Evolutionary conservation across 2,113 vertebrate genomes (phyloP).

Genomic region (Crotalus horridus): DNA sequence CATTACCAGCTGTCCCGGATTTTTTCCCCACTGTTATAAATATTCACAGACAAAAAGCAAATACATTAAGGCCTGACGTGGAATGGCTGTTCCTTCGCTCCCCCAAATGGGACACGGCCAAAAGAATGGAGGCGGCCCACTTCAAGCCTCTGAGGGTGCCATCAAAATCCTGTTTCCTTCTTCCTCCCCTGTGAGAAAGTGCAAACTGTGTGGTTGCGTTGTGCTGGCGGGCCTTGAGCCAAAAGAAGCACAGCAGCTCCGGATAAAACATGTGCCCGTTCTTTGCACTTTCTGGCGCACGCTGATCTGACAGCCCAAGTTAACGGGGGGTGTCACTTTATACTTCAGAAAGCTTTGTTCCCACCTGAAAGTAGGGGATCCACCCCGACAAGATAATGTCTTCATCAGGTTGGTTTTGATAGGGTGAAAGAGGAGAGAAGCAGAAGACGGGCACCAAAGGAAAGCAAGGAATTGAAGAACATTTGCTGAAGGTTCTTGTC

Average conservation of each 20-base stretch:
- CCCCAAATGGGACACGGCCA: constrained; percentile 35
- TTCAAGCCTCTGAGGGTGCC: background rate
- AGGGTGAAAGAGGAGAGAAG: constrained; percentile 32
- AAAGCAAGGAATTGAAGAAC: constrained; percentile 1
- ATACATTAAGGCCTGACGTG: constrained; percentile 66
- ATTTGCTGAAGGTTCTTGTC: background rate
- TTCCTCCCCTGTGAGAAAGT: background rate
- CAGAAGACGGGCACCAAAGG: constrained; percentile 7
- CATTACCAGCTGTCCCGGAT: constrained; percentile 77
- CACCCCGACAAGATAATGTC: constrained; percentile 19
- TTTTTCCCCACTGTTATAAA: constrained; percentile 76
- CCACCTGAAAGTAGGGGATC: background rate
- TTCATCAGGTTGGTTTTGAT: constrained; percentile 33
- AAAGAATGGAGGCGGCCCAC: background rate
- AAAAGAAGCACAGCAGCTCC: background rate
- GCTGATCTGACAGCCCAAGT: background rate
- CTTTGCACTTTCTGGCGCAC: background rate
- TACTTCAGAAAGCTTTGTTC: background rate
- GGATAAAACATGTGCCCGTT: background rate
- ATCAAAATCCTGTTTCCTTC: too few relatives aligned
- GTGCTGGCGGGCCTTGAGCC: background rate
- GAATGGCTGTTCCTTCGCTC: constrained; percentile 53
- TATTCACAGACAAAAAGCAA: constrained; percentile 74
- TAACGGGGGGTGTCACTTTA: accelerated
- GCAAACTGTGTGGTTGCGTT: background rate